These are phyloP conservation scores for Megaustenia siamemsis DNA, from an alignment of 2,888 invertebrate genomes.

Conservation along the genomic window DNA sequence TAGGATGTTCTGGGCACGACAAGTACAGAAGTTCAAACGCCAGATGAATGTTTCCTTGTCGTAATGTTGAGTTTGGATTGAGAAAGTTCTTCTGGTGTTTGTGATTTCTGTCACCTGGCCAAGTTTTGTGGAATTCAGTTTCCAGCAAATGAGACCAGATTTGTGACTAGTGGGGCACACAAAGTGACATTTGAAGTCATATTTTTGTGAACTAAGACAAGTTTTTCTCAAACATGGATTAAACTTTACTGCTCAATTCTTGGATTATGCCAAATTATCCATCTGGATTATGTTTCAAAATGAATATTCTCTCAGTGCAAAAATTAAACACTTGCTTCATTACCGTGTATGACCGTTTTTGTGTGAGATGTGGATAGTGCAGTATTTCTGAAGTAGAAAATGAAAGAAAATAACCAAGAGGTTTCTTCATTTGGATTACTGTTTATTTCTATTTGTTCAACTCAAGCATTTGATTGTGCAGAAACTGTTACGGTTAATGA, in stretches of 20 bases:
- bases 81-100: background rate
- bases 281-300: slow-evolving; percentile 2
- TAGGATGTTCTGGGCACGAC: background rate
- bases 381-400: background rate
- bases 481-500: background rate
- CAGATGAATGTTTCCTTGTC: background rate
- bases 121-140: background rate
- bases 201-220: background rate
- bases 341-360: background rate
- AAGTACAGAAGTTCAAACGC: background rate
- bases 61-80: background rate
- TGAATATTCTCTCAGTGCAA: background rate
- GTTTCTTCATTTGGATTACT: background rate
- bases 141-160: background rate
- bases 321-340: background rate
- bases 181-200: background rate
- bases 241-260: slow-evolving; percentile 14
- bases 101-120: slow-evolving; percentile 16
- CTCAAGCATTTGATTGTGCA: background rate
- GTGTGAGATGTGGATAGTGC: background rate
- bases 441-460: background rate
- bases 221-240: slow-evolving; percentile 14
- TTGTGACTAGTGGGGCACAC: background rate
- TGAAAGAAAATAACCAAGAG: background rate
- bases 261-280: slow-evolving; percentile 10